Evolutionary conservation across 1,140 invertebrate genomes (phyloP).

Genomic region (Lethocerus indicus): DNA sequence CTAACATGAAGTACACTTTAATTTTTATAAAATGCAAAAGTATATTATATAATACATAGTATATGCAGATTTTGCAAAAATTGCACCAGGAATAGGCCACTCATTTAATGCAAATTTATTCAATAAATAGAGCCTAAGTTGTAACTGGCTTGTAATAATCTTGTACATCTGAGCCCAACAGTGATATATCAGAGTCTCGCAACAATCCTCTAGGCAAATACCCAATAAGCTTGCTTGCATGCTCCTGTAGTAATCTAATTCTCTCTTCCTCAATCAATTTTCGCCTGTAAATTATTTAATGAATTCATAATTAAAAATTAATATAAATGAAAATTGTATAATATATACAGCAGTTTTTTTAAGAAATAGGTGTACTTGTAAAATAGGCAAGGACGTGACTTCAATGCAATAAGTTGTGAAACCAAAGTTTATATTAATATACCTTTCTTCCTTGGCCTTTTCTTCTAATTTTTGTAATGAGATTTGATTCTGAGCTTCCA

Average conservation of each 20-base stretch:
- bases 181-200: constrained; percentile 23
- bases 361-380: background rate
- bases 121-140: too few relatives aligned
- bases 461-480: too few relatives aligned
- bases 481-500: too few relatives aligned
- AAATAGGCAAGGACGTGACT: background rate
- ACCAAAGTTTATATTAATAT: too few relatives aligned
- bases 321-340: background rate
- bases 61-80: too few relatives aligned
- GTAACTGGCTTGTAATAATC: constrained; percentile 7
- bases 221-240: constrained; percentile 25
- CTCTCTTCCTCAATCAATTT: constrained; percentile 27
- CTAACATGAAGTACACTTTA: too few relatives aligned
- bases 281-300: constrained; percentile 19
- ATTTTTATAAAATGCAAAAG: too few relatives aligned
- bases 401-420: background rate
- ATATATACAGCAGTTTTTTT: background rate
- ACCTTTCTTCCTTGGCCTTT: too few relatives aligned
- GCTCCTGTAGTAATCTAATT: constrained; percentile 24
- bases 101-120: too few relatives aligned
- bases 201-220: constrained; percentile 25
- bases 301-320: background rate
- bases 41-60: too few relatives aligned
- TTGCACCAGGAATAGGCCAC: too few relatives aligned
- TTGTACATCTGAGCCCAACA: constrained; percentile 22